Conservation (phyloP, 2,797 vertebrate species). For the Muraenolepis orangiensis region DNA sequence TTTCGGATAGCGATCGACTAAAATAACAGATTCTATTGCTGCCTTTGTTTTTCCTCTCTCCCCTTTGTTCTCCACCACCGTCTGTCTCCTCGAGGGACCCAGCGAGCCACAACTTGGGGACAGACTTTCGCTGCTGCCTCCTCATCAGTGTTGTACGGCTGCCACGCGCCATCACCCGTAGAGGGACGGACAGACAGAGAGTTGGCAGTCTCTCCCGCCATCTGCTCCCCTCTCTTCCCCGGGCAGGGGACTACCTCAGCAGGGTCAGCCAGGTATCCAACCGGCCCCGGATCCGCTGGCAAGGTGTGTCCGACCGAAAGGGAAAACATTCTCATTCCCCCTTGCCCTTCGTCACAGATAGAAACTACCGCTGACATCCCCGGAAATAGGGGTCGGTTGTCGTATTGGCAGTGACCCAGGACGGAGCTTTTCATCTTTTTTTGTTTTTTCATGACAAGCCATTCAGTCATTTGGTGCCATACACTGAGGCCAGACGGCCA, state of each 20-base stretch:
- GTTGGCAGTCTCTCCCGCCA: conserved; percentile 51
- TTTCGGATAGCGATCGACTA: no score
- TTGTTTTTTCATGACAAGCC: not conserved
- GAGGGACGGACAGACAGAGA: conserved; percentile 54
- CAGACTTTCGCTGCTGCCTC: no score
- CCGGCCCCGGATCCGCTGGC: conserved; percentile 24
- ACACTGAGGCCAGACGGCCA: not conserved
- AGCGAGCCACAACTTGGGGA: no score
- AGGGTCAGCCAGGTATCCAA: conserved; percentile 49
- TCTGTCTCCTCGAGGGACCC: no score
- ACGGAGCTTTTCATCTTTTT: not conserved
- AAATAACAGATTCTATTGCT: no score
- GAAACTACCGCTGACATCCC: no score
- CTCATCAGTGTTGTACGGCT: not conserved
- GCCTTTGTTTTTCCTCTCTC: no score
- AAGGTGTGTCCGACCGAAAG: conserved; percentile 32
- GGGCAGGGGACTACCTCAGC: conserved; percentile 24
- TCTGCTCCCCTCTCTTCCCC: conserved; percentile 53
- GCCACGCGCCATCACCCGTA: conserved; percentile 28
- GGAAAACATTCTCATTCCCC: conserved; percentile 22
- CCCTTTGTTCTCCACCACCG: no score
- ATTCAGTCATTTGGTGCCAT: no score
- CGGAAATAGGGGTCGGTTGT: not conserved
- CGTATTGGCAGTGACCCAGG: no score
- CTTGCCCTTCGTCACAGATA: conserved; percentile 7